These are phyloP conservation scores for Drosophila hydei DNA, from an alignment of 1,140 invertebrate species.

Conservation along the genomic window DNA sequence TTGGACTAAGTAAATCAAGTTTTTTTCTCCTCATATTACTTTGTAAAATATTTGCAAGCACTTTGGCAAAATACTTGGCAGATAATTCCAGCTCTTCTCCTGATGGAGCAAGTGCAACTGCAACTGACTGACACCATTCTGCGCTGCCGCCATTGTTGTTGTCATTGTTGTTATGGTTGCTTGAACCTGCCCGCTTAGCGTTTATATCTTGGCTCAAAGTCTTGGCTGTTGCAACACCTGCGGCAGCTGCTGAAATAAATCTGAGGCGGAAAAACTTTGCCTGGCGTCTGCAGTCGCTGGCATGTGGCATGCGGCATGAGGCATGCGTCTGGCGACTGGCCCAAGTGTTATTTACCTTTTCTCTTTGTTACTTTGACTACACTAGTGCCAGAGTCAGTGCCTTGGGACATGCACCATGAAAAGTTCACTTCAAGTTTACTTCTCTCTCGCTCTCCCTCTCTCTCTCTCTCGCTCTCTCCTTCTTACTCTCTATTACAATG, in stretches of 20 bases:
- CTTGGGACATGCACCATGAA: slow-evolving; percentile 50
- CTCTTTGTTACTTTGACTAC: slow-evolving; percentile 55
- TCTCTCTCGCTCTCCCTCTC: not conserved
- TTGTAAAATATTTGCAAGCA: slow-evolving; percentile 47
- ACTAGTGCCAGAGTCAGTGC: slow-evolving; percentile 26
- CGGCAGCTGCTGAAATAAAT: slow-evolving; percentile 68
- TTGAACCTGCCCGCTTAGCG: slow-evolving; percentile 9
- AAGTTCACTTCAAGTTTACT: slow-evolving; percentile 55
- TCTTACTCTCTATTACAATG: not conserved
- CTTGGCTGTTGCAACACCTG: slow-evolving; percentile 40
- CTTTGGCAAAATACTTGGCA: slow-evolving; percentile 60
- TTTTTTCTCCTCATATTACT: slow-evolving; percentile 23
- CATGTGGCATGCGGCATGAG: slow-evolving; percentile 23
- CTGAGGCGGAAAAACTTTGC: slow-evolving; percentile 66
- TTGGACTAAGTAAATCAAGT: slow-evolving; percentile 52
- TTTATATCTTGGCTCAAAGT: slow-evolving; percentile 28
- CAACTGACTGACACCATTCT: slow-evolving; percentile 37
- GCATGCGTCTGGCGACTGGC: slow-evolving; percentile 51
- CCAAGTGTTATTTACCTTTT: slow-evolving; percentile 79
- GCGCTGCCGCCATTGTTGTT: not conserved
- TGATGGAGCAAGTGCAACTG: slow-evolving; percentile 23
- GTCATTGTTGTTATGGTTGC: slow-evolving; percentile 37
- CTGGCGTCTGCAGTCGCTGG: slow-evolving; percentile 22
- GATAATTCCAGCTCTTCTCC: slow-evolving; percentile 56
- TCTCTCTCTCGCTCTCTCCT: not conserved